phyloP scores from a whole-genome alignment of 92 coral and sea anemone genomes.

The Parazoanthus swiftii region DNA sequence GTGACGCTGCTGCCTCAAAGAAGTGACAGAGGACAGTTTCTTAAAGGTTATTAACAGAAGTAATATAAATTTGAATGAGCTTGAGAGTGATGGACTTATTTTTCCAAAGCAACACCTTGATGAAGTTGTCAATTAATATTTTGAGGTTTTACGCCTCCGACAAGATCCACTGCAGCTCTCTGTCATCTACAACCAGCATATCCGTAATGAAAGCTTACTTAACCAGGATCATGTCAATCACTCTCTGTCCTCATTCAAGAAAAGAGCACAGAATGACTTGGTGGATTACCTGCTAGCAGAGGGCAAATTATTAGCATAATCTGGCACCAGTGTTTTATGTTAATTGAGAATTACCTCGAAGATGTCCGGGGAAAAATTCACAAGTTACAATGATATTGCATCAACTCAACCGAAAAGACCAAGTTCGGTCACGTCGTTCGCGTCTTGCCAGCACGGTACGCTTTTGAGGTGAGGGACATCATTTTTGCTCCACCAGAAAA shows the following conservation, averaged over 20 bases:
- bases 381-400: constrained; percentile 36
- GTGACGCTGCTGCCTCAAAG: constrained; percentile 21
- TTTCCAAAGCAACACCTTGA: constrained; percentile 11
- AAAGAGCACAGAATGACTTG: constrained; percentile 3
- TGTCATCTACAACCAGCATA: constrained; percentile 21
- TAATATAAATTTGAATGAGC: not conserved
- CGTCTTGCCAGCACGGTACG: constrained; percentile 52
- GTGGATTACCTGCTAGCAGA: not conserved
- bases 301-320: constrained; percentile 36
- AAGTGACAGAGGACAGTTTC: constrained; percentile 10
- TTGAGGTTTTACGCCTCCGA: not conserved
- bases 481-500: constrained; percentile 48
- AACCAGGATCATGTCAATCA: not conserved
- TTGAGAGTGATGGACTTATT: not conserved
- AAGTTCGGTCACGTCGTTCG: constrained; percentile 57
- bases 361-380: constrained; percentile 43
- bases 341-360: constrained; percentile 36
- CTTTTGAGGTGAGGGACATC: constrained; percentile 57
- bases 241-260: not conserved
- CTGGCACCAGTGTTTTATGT: constrained; percentile 34
- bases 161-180: too few relatives aligned
- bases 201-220: constrained; percentile 13
- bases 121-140: constrained; percentile 1
- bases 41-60: not conserved
- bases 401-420: constrained; percentile 32